Evolutionary conservation across 2,888 invertebrate species (phyloP), one percentile per base, ranked within the genome.

Genomic region (Anagyrus pseudococci): DNA sequence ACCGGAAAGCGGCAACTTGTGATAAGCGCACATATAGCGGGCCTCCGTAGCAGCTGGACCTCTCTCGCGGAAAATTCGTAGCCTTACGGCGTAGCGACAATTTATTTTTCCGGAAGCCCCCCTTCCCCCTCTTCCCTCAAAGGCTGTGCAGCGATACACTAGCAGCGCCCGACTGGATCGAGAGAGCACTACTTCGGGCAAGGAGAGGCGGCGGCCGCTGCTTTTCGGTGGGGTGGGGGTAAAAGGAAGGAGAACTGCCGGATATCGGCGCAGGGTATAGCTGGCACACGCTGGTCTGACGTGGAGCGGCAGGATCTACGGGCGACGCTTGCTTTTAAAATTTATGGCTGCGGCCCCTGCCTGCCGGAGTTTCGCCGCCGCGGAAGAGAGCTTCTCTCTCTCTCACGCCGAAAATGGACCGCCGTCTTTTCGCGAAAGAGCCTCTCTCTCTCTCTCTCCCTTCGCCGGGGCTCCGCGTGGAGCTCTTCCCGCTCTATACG

Each of bases 301-400:
- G 40, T 33, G 23, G 20, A n/a, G 33, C 13, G 10, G 58, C 56
- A 58, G 52, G 46, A 52, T 40, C 41, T 46, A 53, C 23, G 52
- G 23, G 29, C 54, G 8, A 33, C 25, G 26, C 48, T 61, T 68
- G 66, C 67, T 66, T 67, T 67, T 58, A 65, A 67, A 72, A 70
- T 70, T 69, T 69, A 72, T 69, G 63, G 69, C 62, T 61, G 58
- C 54, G 53, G 49, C 58, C 29, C 43, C 41, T 46, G 46, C 40
- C 54, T 20, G 17, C 43, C 23, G 13, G 53, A 47, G 41, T 53
- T 53, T 20, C 25, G 26, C 25, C 13, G 47, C 6, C 4, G 20
- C 15, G 47, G n/a, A 7, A 29, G n/a, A 19, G 10, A 26, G 49
- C 49, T 8, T 26, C 2, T 33, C n/a, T n/a, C n/a, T n/a, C n/a